Base-by-base conservation (phyloP, 2,888 invertebrate genomes). In the Diaprepes abbreviatus region DNA sequence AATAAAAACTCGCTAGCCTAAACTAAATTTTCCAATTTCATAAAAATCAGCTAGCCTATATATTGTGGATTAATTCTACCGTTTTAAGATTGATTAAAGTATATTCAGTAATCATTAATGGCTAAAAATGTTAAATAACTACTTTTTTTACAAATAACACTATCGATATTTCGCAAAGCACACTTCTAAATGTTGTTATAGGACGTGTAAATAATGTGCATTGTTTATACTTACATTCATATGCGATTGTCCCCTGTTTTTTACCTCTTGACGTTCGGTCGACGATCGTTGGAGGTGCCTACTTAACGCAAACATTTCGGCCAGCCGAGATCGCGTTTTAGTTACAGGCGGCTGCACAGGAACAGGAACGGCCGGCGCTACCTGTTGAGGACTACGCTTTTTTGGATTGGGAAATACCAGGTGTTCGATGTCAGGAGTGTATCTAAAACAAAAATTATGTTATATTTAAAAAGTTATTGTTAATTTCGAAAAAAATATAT, bases 401-500 rank as follows among this genome's bases (percentile, higher is more conserved):
- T 86, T 85, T 70, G 85, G 82, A 64, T 84, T 83, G 16, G 87
- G 88, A 73, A 88, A 88, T 65, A 88, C 88, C 73, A 88, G 83
- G 77, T 88, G 88, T 76, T 88, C 88, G 78, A 88, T 88, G 79
- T 88, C 87, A 67, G 87, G 85, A 14, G 79, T 79, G 60, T 79
- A 79, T 36, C 77, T 77, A 28, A 12, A 60, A 63, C 1, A 50
- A 36, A 57, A 55, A 50, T 14, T 14, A 14, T 14, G 3, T 12
- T 38, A 14, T 14, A 14, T 36, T 14, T 6, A 14, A 14, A 38
- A 6, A 35, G 35, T 12, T 35, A 19, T 16, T 7, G 9, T 31
- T n/a, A n/a, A n/a, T n/a, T n/a, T n/a, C n/a, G n/a, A n/a, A n/a
- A n/a, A n/a, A n/a, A n/a, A n/a, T n/a, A n/a, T n/a, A n/a, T n/a